Evolutionary conservation across 2,113 vertebrate species (phyloP), one percentile per base, ranked within the genome.

Genomic region (Ellobius talpinus): DNA sequence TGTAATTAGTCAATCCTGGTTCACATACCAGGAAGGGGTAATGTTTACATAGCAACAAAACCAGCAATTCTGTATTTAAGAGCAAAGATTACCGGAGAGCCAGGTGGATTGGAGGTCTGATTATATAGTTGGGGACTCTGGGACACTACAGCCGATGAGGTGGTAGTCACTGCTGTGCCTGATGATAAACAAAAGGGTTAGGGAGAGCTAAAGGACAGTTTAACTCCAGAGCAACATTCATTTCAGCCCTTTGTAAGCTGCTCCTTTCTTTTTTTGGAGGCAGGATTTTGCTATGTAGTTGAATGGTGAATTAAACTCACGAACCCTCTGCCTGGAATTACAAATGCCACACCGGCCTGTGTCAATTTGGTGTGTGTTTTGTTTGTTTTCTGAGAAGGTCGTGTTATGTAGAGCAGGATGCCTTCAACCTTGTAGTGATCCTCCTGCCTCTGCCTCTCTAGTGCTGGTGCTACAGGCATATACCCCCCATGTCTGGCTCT

Each of bases 121-220:
- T 98, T 99, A 95, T 99, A 99, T 31, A 99, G 98, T 95, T 99
- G 99, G 36, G 99, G 99, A 94, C 98, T 99, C 97, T 99, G 99
- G 93, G 99, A 99, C 65, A 99, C 99, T 11, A 99, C 99, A n/a
- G 99, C 99, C 42, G 99, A 99, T 79, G 99, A 98, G 84, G 99
- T 99, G 42, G 99, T 98, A 84, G 99, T 99, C 95, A 99, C 97
- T 0, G 99, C 98, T 96, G 98, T 98, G 96, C 98, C 98, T 99
- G 97, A 96, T 92, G 98, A 98, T 5, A 97, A 39, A 97, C 17
- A 98, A 0, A 93, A 14, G 42, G 39, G 82, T 94, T 93, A 97
- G 78, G 0, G 31, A 65, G 31, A 91, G 14, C 91, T 91, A 93
- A 61, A 14, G 1, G 78, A 96, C 19, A 72, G 21, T 23, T 39